phyloP scores from a whole-genome alignment of 2,113 vertebrate species.

The Cochlearius cochlearius region DNA sequence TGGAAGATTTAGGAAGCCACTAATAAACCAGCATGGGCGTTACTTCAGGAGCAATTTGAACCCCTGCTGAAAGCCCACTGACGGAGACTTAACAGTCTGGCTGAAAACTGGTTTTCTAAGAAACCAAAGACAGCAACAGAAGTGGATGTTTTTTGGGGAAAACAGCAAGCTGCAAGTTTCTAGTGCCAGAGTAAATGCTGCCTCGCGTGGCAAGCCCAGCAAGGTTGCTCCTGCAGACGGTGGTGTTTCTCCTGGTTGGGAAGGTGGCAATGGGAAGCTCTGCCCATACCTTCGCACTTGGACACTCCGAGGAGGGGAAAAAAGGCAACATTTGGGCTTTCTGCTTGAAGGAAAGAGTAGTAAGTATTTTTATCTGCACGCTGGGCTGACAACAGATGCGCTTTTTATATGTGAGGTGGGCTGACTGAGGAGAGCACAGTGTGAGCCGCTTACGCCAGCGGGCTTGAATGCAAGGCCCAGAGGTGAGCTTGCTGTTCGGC shows the following conservation, averaged over 20 bases:
- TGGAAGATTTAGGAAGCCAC: background rate
- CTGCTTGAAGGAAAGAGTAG: background rate
- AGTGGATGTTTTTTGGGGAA: background rate
- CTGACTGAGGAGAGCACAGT: background rate
- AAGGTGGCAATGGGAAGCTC: background rate
- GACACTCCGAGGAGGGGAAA: background rate
- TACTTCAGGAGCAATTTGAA: background rate
- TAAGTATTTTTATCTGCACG: background rate
- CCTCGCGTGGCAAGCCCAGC: background rate
- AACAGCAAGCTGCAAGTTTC: background rate
- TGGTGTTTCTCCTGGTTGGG: background rate
- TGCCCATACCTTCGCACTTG: background rate
- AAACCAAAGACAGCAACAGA: background rate
- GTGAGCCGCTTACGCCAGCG: rapidly evolving
- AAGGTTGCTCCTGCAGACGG: background rate
- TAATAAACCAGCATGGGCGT: background rate
- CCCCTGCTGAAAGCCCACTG: background rate
- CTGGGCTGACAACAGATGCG: background rate
- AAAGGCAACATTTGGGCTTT: background rate
- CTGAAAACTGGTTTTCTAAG: background rate
- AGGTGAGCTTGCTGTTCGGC: background rate
- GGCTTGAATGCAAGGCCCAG: background rate
- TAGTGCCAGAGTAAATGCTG: background rate
- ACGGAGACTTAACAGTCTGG: background rate
- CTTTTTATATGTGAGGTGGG: background rate